These are phyloP conservation scores for Chlorocebus sabaeus DNA, from an alignment of 2,113 vertebrate genomes.

Conservation along the genomic window DNA sequence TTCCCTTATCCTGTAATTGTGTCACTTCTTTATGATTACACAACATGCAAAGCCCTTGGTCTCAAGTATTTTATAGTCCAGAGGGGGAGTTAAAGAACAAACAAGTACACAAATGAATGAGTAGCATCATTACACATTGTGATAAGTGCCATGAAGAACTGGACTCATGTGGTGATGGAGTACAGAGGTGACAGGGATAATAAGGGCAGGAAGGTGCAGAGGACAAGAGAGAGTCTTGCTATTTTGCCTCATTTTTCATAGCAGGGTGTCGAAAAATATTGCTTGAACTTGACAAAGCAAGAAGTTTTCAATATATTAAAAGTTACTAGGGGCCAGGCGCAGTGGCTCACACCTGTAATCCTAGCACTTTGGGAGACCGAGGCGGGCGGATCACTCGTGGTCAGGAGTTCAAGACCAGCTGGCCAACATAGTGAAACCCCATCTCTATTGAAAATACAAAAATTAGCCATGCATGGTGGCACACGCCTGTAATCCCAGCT, in stretches of 20 bases:
- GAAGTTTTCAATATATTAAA: conserved; percentile 8
- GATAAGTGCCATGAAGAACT: not conserved
- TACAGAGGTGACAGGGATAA: not conserved
- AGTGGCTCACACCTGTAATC: no score
- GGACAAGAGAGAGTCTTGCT: not conserved
- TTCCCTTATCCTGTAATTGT: not conserved
- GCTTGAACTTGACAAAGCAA: conserved; percentile 17
- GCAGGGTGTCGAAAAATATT: not conserved
- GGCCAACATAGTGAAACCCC: no score
- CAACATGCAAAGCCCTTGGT: not conserved
- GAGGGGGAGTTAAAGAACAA: not conserved
- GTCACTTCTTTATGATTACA: not conserved
- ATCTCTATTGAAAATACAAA: no score
- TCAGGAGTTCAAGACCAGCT: no score
- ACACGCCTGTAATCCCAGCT: no score
- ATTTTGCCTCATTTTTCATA: not conserved
- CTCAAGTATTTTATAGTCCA: not conserved
- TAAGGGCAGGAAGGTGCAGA: not conserved
- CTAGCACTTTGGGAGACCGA: no score
- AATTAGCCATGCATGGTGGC: no score
- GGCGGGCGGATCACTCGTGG: no score
- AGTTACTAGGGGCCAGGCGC: not conserved
- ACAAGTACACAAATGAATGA: not conserved
- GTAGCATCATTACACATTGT: not conserved
- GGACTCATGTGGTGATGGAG: not conserved